phyloP scores from a whole-genome alignment of 1,140 invertebrate genomes.

The Cyrtorhinus lividipennis region DNA sequence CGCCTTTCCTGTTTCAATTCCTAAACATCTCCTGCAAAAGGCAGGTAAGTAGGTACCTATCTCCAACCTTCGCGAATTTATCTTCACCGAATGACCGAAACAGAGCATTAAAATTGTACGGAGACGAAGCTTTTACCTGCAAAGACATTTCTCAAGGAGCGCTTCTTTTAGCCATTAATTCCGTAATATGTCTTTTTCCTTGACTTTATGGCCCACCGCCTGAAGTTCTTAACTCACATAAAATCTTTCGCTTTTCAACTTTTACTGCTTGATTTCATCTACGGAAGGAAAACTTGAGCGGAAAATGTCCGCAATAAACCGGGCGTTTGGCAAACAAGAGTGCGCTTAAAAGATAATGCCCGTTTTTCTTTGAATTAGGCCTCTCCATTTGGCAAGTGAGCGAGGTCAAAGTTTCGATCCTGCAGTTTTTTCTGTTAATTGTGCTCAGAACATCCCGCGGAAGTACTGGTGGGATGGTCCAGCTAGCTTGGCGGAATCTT shows the following conservation, averaged over 20 bases:
- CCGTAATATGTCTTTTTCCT: slow-evolving; percentile 1
- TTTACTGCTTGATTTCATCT: slow-evolving; percentile 8
- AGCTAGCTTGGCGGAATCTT: no score
- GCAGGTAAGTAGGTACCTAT: no score
- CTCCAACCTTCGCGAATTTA: no score
- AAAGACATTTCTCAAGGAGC: not conserved
- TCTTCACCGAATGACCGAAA: not conserved
- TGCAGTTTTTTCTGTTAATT: no score
- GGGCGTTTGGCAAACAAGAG: not conserved
- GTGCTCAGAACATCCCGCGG: no score
- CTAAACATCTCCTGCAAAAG: no score
- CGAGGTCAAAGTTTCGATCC: no score
- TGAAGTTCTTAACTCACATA: slow-evolving; percentile 1
- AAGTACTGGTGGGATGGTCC: no score
- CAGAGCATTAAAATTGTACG: slow-evolving; percentile 4
- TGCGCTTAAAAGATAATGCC: no score
- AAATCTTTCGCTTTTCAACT: slow-evolving; percentile 7
- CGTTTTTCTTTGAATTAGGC: no score
- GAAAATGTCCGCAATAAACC: not conserved
- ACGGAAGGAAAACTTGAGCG: not conserved
- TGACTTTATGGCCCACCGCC: not conserved
- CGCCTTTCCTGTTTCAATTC: no score
- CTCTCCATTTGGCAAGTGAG: no score
- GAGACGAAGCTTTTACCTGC: not conserved
- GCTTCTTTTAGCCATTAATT: slow-evolving; percentile 5